Evolutionary conservation across 2,113 vertebrate genomes (phyloP).

Genomic region (Platycercus adscitus): DNA sequence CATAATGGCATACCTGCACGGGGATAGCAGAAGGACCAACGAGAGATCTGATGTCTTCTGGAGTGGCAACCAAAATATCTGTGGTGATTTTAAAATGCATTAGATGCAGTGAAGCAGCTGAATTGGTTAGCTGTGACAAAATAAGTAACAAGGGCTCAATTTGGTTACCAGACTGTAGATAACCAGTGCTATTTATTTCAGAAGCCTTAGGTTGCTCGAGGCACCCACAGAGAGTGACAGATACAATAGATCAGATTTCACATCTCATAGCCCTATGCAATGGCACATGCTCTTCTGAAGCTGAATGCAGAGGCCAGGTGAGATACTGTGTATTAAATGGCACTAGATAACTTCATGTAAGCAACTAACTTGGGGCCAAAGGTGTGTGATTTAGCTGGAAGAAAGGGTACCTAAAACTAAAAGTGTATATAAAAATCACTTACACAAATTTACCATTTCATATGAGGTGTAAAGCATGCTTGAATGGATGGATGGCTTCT

Average conservation of each 20-base stretch:
- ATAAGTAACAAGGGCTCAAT: not conserved
- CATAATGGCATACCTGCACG: fast-evolving
- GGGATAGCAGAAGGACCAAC: not conserved
- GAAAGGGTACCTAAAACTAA: not conserved
- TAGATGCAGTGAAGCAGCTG: not conserved
- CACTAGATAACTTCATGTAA: not conserved
- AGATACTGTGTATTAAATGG: not conserved
- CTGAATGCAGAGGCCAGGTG: not conserved
- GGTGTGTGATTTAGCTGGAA: not conserved
- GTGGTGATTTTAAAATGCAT: not conserved
- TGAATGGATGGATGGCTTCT: not conserved
- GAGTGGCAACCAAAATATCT: not conserved
- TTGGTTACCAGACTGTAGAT: not conserved
- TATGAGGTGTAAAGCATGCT: not conserved
- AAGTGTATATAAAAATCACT: not conserved
- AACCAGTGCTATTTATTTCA: not conserved
- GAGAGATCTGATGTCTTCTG: not conserved
- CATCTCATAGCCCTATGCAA: not conserved
- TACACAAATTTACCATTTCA: not conserved
- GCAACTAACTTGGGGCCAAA: not conserved
- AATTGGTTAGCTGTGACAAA: not conserved
- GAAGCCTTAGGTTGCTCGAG: not conserved
- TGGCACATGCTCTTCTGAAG: not conserved
- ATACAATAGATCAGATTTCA: not conserved
- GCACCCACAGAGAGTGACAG: not conserved